phyloP scores from a whole-genome alignment of 2,113 vertebrate genomes.

The Notarius lentiginosus region DNA sequence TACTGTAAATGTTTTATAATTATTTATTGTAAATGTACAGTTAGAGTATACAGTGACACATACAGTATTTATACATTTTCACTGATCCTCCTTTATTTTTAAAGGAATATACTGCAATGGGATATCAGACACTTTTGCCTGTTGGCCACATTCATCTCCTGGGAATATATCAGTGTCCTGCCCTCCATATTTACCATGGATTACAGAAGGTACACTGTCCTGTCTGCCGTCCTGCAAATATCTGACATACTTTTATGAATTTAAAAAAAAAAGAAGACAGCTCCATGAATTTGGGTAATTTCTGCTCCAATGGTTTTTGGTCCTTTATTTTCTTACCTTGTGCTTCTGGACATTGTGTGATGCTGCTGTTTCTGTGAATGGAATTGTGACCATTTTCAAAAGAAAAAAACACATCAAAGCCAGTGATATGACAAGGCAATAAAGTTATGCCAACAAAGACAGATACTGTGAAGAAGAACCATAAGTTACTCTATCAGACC shows the following conservation, averaged over 20 bases:
- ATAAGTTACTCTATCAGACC: background rate
- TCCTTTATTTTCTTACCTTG: background rate
- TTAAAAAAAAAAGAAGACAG: background rate
- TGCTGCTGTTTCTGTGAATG: background rate
- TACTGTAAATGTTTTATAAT: no score
- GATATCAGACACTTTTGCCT: conserved; percentile 82
- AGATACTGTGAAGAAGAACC: background rate
- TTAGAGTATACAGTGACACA: no score
- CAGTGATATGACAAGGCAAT: background rate
- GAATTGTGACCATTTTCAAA: background rate
- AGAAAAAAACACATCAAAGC: background rate
- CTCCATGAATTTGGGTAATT: background rate
- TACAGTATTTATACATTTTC: background rate
- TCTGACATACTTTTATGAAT: background rate
- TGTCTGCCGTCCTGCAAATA: background rate
- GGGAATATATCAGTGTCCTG: conserved; percentile 91
- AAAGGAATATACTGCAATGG: conserved; percentile 86
- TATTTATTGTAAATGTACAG: no score
- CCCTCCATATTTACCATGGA: conserved; percentile 86
- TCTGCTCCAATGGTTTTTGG: background rate
- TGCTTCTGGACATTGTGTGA: background rate
- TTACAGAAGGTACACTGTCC: conserved; percentile 74
- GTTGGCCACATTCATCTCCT: conserved; percentile 89
- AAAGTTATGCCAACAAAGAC: background rate
- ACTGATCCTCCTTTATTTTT: conserved; percentile 22